A percentile compares a stretch with the other conserved stretches of the same genome.
phyloP scores from a whole-genome alignment of 2,888 invertebrate species.

The Eremobia ochroleuca region DNA sequence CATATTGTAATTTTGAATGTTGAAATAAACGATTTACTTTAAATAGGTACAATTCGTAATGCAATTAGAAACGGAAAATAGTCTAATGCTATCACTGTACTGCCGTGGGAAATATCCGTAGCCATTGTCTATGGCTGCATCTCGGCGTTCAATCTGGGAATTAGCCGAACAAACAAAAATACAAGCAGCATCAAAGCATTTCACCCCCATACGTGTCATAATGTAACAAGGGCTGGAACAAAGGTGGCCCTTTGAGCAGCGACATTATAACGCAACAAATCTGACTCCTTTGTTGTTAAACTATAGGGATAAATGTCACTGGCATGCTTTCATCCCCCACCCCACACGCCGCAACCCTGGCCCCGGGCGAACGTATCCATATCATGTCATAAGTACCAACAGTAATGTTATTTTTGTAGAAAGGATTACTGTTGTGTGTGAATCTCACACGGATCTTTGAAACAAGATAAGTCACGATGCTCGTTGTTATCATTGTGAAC shows the following conservation, averaged over 20 bases:
- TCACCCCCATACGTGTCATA: conserved; percentile 75
- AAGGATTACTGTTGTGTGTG: conserved; percentile 43
- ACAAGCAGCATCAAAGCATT: conserved; percentile 70
- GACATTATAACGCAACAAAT: conserved; percentile 81
- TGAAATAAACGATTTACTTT: not conserved
- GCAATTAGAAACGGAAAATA: conserved; percentile 7
- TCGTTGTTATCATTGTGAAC: conserved; percentile 12
- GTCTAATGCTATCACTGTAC: conserved; percentile 5
- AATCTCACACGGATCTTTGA: conserved; percentile 39
- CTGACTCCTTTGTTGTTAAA: conserved; percentile 83
- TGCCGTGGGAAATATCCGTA: conserved; percentile 36
- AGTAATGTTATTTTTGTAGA: conserved; percentile 57
- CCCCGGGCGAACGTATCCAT: conserved; percentile 54
- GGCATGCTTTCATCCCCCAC: conserved; percentile 71
- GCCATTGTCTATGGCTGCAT: conserved; percentile 21
- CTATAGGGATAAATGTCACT: conserved; percentile 85
- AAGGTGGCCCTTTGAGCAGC: conserved; percentile 74
- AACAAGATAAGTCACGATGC: conserved; percentile 37
- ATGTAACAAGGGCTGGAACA: conserved; percentile 75
- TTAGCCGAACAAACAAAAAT: conserved; percentile 58
- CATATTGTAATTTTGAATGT: not conserved
- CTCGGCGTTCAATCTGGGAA: conserved; percentile 28
- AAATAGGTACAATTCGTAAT: not conserved
- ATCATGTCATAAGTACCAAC: conserved; percentile 55
- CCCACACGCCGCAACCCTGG: conserved; percentile 37